phyloP scores from a whole-genome alignment of 1,140 invertebrate species.

The Heterodera schachtii region DNA sequence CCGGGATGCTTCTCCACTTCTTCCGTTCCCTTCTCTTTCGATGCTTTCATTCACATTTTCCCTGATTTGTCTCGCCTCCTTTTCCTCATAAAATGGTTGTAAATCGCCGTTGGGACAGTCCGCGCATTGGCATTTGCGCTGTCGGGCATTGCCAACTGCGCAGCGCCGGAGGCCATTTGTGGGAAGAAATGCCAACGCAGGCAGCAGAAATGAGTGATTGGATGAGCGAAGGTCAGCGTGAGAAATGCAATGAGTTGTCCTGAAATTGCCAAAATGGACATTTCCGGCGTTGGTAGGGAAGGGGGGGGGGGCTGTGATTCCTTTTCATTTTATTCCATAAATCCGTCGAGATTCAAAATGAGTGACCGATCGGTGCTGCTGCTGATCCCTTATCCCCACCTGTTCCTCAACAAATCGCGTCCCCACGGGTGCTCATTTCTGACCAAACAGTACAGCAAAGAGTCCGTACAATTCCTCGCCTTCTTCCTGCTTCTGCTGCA shows the following conservation, averaged over 20 bases:
- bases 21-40: no score
- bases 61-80: background rate
- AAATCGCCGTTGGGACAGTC: background rate
- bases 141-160: background rate
- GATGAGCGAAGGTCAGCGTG: slow-evolving; percentile 7
- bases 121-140: background rate
- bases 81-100: background rate
- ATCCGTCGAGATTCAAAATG: no score
- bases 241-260: slow-evolving; percentile 15
- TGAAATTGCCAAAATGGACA: background rate
- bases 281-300: background rate
- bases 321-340: background rate
- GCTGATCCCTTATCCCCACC: background rate
- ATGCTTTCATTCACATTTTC: background rate
- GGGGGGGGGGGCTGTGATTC: background rate
- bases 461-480: slow-evolving; percentile 17
- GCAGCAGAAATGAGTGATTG: background rate
- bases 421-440: slow-evolving; percentile 21
- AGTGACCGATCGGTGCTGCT: background rate
- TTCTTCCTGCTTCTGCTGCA: slow-evolving; percentile 1
- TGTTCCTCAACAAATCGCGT: slow-evolving; percentile 1
- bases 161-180: background rate
- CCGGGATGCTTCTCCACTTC: background rate
- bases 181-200: background rate
- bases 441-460: slow-evolving; percentile 23